Evolutionary conservation across 2,113 vertebrate species (phyloP), one percentile per base, ranked within the genome.

Genomic region (Clupea harengus): DNA sequence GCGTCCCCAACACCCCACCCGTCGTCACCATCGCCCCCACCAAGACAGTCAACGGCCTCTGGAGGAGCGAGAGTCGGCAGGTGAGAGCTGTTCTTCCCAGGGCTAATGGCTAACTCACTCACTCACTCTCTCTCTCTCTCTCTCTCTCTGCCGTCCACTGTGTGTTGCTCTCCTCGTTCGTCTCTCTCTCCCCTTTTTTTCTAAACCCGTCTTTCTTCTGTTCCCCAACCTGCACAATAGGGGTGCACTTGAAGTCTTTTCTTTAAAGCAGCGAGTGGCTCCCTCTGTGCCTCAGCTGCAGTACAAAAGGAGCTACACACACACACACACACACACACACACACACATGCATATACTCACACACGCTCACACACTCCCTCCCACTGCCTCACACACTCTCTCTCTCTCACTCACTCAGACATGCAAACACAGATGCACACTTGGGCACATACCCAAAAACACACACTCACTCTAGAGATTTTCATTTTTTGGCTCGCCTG

Each of bases 11-110:
- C 94, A 99, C 98, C 0, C 98, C 98, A 0, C 98, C 98, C 0
- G 98, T 99, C 52, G 98, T 99, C 91, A 99, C 98, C 92, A 99
- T 99, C 44, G 98, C 98, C 89, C 98, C 98, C 13, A 99, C 98
- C 46, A 99, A 99, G 93, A 99, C 98, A 0, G 97, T 98, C 93
- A 99, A 99, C 25, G 98, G 98, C 64, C 95, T 99, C 67, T 99
- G 98, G 98, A 96, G 98, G 90, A 99, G 95, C 0, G 98, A 99
- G 89, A 95, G 96, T 88, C 96, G 98, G 39, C 97, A 99, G 97
- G 98, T 99, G 94, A 13, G 86, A 18, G 15, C 22, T 7, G 22
- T 5, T n/a, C 22, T 4, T 54, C 15, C 17, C 13, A 54, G 22
- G 57, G 57, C 57, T 64, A 64, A 64, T 8, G 22, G 22, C 57